Evolutionary conservation across 2,888 invertebrate species (phyloP).

Genomic region (Tetropium fuscum): DNA sequence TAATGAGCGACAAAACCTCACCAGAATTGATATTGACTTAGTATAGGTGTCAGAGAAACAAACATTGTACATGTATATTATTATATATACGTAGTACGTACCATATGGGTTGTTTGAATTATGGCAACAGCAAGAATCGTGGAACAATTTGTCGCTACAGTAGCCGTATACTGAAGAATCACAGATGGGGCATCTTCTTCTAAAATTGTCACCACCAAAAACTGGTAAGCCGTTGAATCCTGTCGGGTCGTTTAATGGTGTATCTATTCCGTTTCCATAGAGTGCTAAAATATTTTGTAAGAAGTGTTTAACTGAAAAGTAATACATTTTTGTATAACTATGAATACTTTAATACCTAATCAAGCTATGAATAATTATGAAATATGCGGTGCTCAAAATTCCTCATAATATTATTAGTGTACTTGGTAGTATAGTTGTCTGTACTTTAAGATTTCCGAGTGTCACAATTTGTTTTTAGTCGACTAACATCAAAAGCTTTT

Average conservation of each 20-base stretch:
- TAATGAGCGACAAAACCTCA: too few species aligned
- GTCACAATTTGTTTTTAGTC: too few species aligned
- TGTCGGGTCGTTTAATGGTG: constrained; percentile 7
- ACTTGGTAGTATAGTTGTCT: too few species aligned
- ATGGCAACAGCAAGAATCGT: constrained; percentile 83
- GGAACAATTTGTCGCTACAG: constrained; percentile 79
- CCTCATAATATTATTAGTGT: too few species aligned
- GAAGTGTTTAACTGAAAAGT: neutral
- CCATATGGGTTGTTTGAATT: constrained; percentile 66
- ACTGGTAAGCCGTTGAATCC: constrained; percentile 11
- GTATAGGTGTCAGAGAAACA: too few species aligned
- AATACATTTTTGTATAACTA: neutral
- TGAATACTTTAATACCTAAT: too few species aligned
- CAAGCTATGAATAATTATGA: too few species aligned
- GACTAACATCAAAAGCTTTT: too few species aligned
- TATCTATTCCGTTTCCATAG: constrained; percentile 37
- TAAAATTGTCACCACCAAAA: constrained; percentile 15
- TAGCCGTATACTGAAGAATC: constrained; percentile 84
- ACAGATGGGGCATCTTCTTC: constrained; percentile 75
- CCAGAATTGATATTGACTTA: too few species aligned
- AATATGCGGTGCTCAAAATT: too few species aligned
- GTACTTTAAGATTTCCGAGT: too few species aligned
- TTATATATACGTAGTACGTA: constrained; percentile 52
- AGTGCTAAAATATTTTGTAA: constrained; percentile 34
- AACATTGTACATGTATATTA: neutral